A percentile compares a stretch with the other conserved stretches of the same genome.
These are phyloP conservation scores for Siderastrea radians DNA, from an alignment of 92 coral and sea anemone genomes.

Conservation along the genomic window DNA sequence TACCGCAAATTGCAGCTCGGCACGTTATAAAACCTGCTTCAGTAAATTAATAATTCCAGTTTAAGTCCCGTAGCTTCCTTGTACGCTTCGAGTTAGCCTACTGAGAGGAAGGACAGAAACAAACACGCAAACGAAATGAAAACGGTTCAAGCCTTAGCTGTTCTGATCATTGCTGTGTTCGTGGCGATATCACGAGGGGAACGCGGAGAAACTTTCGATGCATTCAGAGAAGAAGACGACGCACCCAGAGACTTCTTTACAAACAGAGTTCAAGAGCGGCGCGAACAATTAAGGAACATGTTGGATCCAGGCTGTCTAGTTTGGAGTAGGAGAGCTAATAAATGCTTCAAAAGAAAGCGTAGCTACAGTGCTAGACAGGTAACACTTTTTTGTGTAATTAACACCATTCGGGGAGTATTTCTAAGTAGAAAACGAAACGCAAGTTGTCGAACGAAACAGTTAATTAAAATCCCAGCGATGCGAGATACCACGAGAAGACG, in stretches of 20 bases:
- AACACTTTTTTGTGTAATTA: background rate
- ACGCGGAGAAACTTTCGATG: background rate
- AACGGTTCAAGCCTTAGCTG: background rate
- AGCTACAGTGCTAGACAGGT: conserved; percentile 12
- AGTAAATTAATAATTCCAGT: background rate
- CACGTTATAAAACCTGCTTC: conserved; percentile 22
- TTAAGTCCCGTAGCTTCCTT: background rate
- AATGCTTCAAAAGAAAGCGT: conserved; percentile 8
- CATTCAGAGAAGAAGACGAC: background rate
- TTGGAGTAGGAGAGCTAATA: conserved; percentile 6
- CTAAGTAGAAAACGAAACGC: no score
- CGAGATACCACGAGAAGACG: no score
- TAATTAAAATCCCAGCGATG: no score
- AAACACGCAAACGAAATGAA: conserved; percentile 14
- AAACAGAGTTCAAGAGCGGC: conserved; percentile 24
- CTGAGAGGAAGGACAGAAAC: background rate
- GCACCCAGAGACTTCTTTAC: conserved; percentile 6
- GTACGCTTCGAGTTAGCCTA: background rate
- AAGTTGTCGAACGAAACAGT: no score
- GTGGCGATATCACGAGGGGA: background rate
- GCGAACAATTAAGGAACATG: conserved; percentile 7
- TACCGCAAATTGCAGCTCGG: background rate
- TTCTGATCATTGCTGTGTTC: background rate
- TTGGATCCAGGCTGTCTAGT: conserved; percentile 15
- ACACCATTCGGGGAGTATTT: no score